Conservation (phyloP, 1,140 invertebrate species). For the Cotesia typhae region DNA sequence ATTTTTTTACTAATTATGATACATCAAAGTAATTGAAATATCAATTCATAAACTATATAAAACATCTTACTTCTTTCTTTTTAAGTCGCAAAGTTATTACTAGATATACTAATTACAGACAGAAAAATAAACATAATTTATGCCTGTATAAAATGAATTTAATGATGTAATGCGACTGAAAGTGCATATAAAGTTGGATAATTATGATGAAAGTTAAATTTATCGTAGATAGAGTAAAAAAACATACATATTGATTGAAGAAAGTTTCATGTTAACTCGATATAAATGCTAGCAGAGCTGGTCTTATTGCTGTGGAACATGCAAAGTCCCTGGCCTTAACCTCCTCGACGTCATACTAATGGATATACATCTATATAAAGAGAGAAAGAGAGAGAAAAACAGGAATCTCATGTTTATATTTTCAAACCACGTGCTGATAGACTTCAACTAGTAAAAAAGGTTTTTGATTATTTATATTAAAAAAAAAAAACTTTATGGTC, state of each 20-base stretch:
- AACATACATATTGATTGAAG: constrained; percentile 14
- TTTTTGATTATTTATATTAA: background rate
- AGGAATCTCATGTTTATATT: background rate
- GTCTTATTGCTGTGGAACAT: constrained; percentile 13
- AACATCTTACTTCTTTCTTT: too few relatives aligned
- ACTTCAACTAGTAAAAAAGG: background rate
- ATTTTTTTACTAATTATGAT: too few relatives aligned
- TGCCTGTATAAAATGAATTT: too few relatives aligned
- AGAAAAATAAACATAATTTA: too few relatives aligned
- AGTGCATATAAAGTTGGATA: background rate
- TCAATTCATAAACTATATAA: too few relatives aligned
- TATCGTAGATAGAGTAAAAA: background rate
- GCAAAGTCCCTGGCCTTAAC: constrained; percentile 26
- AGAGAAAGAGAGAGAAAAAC: background rate
- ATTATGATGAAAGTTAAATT: constrained; percentile 6
- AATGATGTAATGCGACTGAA: constrained; percentile 1
- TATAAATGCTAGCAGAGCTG: constrained; percentile 8
- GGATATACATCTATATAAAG: background rate
- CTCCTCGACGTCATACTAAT: constrained; percentile 20
- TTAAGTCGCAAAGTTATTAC: too few relatives aligned
- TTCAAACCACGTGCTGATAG: constrained; percentile 3
- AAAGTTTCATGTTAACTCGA: constrained; percentile 17
- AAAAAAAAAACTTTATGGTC: background rate
- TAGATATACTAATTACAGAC: too few relatives aligned
- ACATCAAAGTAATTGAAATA: too few relatives aligned